These are phyloP conservation scores for Diachasma alloeum DNA, from an alignment of 1,140 invertebrate genomes.

Conservation along the genomic window DNA sequence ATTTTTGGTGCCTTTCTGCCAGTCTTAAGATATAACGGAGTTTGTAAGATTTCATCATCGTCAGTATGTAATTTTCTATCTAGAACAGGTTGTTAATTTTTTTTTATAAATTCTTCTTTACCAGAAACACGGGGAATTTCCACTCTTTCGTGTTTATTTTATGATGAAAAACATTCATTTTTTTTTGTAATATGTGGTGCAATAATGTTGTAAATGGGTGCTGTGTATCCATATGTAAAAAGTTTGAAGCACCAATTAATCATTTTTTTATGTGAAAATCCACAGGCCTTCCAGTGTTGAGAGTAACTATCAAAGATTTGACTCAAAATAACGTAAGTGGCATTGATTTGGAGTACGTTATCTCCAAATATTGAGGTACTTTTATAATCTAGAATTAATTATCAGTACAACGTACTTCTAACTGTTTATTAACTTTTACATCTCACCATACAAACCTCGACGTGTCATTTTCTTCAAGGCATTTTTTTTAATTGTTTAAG, in stretches of 20 bases:
- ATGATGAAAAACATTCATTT: neutral
- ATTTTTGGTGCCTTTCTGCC: constrained; percentile 17
- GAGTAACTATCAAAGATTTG: neutral
- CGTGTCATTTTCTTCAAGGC: constrained; percentile 34
- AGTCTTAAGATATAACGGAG: neutral
- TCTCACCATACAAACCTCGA: constrained; percentile 10
- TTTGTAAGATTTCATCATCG: neutral
- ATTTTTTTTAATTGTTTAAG: constrained; percentile 40
- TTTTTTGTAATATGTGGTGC: neutral
- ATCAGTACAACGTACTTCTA: constrained; percentile 6
- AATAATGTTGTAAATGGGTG: neutral
- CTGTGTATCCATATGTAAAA: neutral
- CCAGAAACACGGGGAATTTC: neutral
- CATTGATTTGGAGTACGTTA: neutral
- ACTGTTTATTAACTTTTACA: constrained; percentile 21
- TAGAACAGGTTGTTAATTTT: neutral
- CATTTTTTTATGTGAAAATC: neutral
- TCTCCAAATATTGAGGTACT: neutral
- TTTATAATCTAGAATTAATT: constrained; percentile 17
- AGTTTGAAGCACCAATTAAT: too few species aligned
- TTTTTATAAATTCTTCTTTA: neutral
- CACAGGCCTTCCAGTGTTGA: neutral
- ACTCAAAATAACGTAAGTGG: neutral
- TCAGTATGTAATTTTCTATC: neutral
- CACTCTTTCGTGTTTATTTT: neutral